Evolutionary conservation across 1,140 invertebrate species (phyloP), one percentile per base, ranked within the genome.

Genomic region (Aricia agestis): DNA sequence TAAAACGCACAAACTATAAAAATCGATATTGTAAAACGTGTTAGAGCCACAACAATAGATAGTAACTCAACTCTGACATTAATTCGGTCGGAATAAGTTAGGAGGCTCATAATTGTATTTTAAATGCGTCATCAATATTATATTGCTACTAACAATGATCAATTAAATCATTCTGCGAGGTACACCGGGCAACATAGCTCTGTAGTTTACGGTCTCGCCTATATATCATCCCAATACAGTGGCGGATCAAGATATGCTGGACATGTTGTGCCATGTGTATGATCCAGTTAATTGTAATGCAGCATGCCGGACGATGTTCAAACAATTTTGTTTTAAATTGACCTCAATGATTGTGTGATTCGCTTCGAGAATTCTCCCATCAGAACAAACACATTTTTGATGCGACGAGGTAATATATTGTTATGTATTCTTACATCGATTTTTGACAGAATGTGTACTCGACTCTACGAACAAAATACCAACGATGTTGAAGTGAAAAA

Each of bases 251-350:
- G 10, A 9, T 52, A 52, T 52, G 45, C 45, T 52, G 45, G 45
- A 11, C 9, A 15, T 52, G 13, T 15, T 9, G 11, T 52, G 11
- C 45, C 41, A 11, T 52, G 45, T 52, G 45, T 52, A 52, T 19
- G 59, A 31, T 25, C 59, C 19, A 19, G 59, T 63, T 63, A 19
- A 63, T 63, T 63, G 59, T 63, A 18, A 63, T 63, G 10, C 17
- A 11, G 59, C 17, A 52, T 11, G 45, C 45, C 45, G 13, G 45
- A 52, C 45, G 9, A 52, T 52, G 45, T 52, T 52, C 45, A 52
- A 52, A 52, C 45, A 52, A 52, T 52, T 52, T 52, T 52, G 45
- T 52, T 52, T 52, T 52, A 52, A 52, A 52, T 52, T 52, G 11
- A 52, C 45, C 45, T 15, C 45, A 52, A 52, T 52, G 45, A 15